Percentiles rank a stretch among this genome's conserved stretches.
These are phyloP conservation scores for Thalassaphorura encarpata DNA, from an alignment of 1,140 invertebrate genomes.

Conservation along the genomic window DNA sequence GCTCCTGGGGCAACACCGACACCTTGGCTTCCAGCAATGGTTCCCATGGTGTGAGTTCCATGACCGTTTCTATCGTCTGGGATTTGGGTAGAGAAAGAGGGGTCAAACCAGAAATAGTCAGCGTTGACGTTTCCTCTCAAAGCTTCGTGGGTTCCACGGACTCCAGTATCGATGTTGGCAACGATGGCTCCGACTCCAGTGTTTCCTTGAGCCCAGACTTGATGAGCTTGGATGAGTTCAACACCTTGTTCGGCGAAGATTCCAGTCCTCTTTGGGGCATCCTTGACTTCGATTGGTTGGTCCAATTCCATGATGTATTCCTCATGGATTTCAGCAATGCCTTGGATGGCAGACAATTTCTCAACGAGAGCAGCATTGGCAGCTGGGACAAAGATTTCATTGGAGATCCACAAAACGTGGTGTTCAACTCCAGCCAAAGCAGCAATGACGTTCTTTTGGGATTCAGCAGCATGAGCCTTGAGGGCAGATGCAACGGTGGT, in stretches of 20 bases:
- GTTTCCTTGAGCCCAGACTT: conserved; percentile 7
- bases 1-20: conserved; percentile 10
- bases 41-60: conserved; percentile 2
- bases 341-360: background rate
- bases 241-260: background rate
- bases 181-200: conserved; percentile 1
- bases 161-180: conserved; percentile 10
- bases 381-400: conserved; percentile 2
- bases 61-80: conserved; percentile 17
- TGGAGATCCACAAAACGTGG: conserved; percentile 9
- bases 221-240: background rate
- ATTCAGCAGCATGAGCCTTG: conserved; percentile 1
- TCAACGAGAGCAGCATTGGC: background rate
- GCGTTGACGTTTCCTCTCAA: background rate
- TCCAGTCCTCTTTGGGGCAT: background rate
- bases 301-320: background rate
- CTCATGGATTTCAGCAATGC: background rate
- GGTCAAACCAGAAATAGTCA: conserved; percentile 19
- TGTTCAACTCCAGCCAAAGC: background rate
- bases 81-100: background rate
- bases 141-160: conserved; percentile 4
- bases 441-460: background rate
- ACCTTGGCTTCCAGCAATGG: conserved; percentile 16
- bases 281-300: background rate
- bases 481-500: conserved; percentile 1